Evolutionary conservation across 2,888 invertebrate genomes (phyloP).

Genomic region (Leptarthrus brevirostris): DNA sequence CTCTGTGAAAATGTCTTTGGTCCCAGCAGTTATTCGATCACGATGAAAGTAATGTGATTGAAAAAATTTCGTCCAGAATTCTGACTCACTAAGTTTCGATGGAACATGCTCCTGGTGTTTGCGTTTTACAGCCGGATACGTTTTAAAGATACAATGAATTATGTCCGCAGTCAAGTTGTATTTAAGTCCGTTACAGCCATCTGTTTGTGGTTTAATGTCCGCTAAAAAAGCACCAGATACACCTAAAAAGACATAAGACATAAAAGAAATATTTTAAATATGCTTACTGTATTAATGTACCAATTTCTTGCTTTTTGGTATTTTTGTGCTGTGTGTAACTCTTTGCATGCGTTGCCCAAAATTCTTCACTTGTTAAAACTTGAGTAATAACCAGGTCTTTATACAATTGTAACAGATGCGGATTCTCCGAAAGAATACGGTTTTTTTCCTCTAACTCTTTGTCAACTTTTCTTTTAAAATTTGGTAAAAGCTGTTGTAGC

Average conservation of each 20-base stretch:
- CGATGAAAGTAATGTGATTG: conserved; percentile 99
- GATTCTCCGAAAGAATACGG: conserved; percentile 89
- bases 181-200: conserved; percentile 95
- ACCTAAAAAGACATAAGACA: conserved; percentile 70
- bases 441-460: conserved; percentile 92
- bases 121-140: conserved; percentile 97
- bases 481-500: conserved; percentile 89
- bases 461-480: conserved; percentile 92
- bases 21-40: conserved; percentile 88
- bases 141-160: conserved; percentile 98
- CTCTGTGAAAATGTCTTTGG: conserved; percentile 96
- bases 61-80: conserved; percentile 99
- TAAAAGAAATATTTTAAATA: conserved; percentile 1
- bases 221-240: conserved; percentile 84
- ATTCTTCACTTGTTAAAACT: conserved; percentile 96
- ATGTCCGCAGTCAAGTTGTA: conserved; percentile 97
- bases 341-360: conserved; percentile 92
- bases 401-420: conserved; percentile 91
- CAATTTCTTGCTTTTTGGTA: conserved; percentile 85
- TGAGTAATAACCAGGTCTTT: conserved; percentile 97
- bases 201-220: conserved; percentile 96
- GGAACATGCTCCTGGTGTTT: conserved; percentile 98
- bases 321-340: conserved; percentile 80
- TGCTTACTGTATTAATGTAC: conserved; percentile 65
- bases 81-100: conserved; percentile 91